Percentiles rank a stretch among this genome's conserved stretches.
These are phyloP conservation scores for Aphrophora alni DNA, from an alignment of 2,888 invertebrate genomes.

Conservation along the genomic window DNA sequence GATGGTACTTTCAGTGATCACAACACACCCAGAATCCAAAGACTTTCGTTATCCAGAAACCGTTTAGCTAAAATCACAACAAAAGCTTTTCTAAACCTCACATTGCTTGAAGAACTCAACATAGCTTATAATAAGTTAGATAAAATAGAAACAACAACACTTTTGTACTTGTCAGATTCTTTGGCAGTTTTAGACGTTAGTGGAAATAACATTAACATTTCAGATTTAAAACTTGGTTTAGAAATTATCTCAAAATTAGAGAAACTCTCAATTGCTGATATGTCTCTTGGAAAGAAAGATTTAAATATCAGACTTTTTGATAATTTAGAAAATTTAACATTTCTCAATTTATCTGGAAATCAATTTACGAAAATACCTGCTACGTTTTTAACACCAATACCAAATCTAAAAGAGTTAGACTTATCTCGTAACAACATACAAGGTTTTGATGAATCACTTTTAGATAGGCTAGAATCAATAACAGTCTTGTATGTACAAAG, in stretches of 20 bases:
- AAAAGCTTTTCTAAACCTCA: constrained; percentile 72
- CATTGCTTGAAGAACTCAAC: constrained; percentile 72
- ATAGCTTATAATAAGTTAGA: constrained; percentile 78
- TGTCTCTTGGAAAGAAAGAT: constrained; percentile 61
- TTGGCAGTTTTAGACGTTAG: constrained; percentile 72
- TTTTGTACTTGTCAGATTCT: constrained; percentile 68
- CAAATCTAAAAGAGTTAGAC: constrained; percentile 69
- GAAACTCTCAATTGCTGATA: constrained; percentile 65
- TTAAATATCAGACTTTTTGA: constrained; percentile 66
- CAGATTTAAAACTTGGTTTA: constrained; percentile 64
- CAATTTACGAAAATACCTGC: constrained; percentile 66
- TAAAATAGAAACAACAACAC: constrained; percentile 67
- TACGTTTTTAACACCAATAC: constrained; percentile 64
- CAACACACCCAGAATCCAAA: constrained; percentile 56
- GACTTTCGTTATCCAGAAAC: constrained; percentile 71
- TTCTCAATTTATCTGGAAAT: constrained; percentile 77
- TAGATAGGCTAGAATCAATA: constrained; percentile 66
- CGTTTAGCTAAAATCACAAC: constrained; percentile 76
- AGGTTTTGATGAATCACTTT: constrained; percentile 65
- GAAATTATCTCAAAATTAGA: constrained; percentile 66
- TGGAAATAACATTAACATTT: constrained; percentile 67
- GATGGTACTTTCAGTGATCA: constrained; percentile 69
- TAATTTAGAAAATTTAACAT: constrained; percentile 66
- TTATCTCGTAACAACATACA: constrained; percentile 75
- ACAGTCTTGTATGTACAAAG: constrained; percentile 61